Evolutionary conservation across 2,797 vertebrate species (phyloP), one percentile per base, ranked within the genome.

Genomic region (Sylvia borin): DNA sequence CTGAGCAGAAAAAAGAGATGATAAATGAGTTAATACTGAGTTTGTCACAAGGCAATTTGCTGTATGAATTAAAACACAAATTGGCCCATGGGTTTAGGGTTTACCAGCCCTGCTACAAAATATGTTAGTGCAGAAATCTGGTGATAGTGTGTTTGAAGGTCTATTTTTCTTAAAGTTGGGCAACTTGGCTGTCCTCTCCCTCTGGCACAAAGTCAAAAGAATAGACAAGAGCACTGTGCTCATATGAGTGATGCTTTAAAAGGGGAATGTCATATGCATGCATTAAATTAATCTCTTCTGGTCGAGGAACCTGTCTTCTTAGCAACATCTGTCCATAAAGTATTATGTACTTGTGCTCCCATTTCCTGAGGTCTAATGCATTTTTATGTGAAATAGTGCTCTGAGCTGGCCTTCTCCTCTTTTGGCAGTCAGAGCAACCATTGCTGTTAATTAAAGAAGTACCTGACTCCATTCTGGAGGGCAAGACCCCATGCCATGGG

Each of bases 1-100:
- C 64, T 67, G 88, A 85, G 77, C 80, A 65, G 80, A 84, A 94
- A 65, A 77, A 60, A 88, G 43, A 61, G 60, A 94, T 92, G 94
- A 96, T 95, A 95, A 94, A 96, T 95, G 76, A 96, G 88, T 90
- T 96, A 96, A 94, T 94, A 90, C 32, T 25, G 73, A 94, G 85
- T 90, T 92, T 96, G 88, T 93, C 90, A 84, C 77, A 82, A 90
- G 85, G 85, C 93, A 76, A 86, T 94, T 95, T 96, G 70, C 92
- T 92, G 43, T 76, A 70, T 94, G 95, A 96, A 96, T 96, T 94
- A 96, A 92, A 96, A 86, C 80, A 76, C 79, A 93, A 95, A 90
- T 86, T 93, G 82, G 58, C 82, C 90, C 73, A 31, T 45, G 60
- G 42, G 77, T 87, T 96, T 95, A 64, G 83, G 48, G 87, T 82